Percentiles rank a stretch among this genome's conserved stretches.
Conservation (phyloP, 2,113 vertebrate genomes). For the Podarcis muralis region DNA sequence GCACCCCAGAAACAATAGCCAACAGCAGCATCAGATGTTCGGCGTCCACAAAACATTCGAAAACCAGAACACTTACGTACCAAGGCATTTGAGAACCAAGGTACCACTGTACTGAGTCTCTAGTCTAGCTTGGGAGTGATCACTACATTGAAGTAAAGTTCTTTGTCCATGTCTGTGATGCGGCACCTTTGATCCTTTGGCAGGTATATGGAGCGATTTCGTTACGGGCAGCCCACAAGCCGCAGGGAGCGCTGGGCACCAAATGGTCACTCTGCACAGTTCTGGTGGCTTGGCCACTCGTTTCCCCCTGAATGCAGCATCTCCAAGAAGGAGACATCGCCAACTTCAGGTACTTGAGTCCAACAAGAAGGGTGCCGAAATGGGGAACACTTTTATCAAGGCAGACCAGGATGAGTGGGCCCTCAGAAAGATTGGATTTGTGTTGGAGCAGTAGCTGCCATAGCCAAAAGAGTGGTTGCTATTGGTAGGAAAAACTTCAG, state of each 20-base stretch:
- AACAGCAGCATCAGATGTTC: too few species aligned
- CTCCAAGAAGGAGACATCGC: constrained; percentile 24
- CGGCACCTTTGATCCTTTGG: not conserved
- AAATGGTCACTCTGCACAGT: constrained; percentile 57
- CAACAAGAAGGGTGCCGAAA: not conserved
- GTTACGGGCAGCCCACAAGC: constrained; percentile 82
- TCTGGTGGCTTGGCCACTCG: constrained; percentile 82
- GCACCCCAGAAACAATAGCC: too few species aligned
- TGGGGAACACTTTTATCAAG: not conserved
- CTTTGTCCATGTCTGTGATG: not conserved
- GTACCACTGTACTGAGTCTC: not conserved
- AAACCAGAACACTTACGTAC: too few species aligned
- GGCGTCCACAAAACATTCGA: too few species aligned
- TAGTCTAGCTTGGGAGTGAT: not conserved
- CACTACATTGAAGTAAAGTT: not conserved
- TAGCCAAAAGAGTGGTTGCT: not conserved
- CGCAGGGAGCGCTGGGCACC: constrained; percentile 75
- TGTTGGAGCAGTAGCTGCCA: not conserved
- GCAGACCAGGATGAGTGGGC: not conserved
- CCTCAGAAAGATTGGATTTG: not conserved
- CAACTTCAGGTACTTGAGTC: constrained; percentile 39
- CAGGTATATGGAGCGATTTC: constrained; percentile 88
- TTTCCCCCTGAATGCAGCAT: constrained; percentile 64
- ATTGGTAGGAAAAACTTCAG: not conserved
- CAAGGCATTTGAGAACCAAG: too few species aligned